Evolutionary conservation across 2,113 vertebrate genomes (phyloP), one percentile per base, ranked within the genome.

Genomic region (Syrrhaptes paradoxus): DNA sequence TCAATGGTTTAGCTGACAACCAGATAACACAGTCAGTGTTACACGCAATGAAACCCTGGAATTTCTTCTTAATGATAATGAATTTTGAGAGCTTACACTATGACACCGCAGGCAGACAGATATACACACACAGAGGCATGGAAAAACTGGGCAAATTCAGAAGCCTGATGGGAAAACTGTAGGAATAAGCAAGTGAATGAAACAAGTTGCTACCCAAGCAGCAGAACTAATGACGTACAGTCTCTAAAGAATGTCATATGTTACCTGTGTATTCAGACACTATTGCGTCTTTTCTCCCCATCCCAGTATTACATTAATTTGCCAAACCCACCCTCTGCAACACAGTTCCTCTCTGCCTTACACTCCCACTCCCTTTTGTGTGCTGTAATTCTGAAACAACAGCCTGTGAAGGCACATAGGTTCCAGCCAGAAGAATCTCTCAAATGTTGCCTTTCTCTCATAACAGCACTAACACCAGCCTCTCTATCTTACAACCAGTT

Each of bases 371-470:
- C 66, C 51, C 48, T 62, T 29, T 21, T 26, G 11, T 13, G 13
- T 7, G 32, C 9, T 71, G 11, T n/a, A 19, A 73, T n/a, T 55
- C 79, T 48, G 57, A 62, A 65, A 67, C 34, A 80, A 25, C 34
- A 63, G 36, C 28, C 83, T 45, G 10, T 49, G 89, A 89, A 80
- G 17, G 41, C 63, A 68, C 0, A 0, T 0, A 46, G 31, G 4
- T 14, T 73, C 20, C 54, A 68, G 25, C 8, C 85, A 87, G 45
- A 55, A 85, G 52, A 72, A 87, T 51, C 28, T 32, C 25, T 59
- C 73, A 73, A 48, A 80, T 34, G 22, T 26, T 57, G 76, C 77
- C 19, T 57, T 59, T 57, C n/a, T 70, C 36, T 85, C 55, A 61
- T 24, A 38, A 73, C 3, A 74, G 45, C 59, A 85, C n/a, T 22